Conservation (phyloP, 2,113 vertebrate species). For the Siniperca chuatsi region DNA sequence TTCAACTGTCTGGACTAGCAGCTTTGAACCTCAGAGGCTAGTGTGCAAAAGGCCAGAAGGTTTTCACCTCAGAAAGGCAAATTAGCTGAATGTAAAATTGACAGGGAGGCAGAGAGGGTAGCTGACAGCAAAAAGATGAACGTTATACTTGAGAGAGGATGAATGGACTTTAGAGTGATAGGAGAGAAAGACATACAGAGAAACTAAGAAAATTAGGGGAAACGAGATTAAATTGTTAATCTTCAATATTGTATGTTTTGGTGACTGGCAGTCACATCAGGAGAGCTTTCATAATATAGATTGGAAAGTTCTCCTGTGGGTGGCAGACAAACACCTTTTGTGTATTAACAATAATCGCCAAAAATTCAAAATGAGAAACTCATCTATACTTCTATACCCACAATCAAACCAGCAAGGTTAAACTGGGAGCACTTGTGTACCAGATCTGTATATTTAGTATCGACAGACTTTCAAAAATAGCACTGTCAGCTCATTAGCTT, state of each 20-base stretch:
- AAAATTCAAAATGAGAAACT: slow-evolving; percentile 2
- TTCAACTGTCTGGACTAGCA: slow-evolving; percentile 57
- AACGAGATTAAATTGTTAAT: background rate
- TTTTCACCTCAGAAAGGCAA: slow-evolving; percentile 41
- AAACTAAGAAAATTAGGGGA: background rate
- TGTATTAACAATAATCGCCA: background rate
- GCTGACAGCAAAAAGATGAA: background rate
- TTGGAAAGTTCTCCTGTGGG: background rate
- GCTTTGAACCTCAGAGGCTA: slow-evolving; percentile 48
- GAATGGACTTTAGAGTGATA: background rate
- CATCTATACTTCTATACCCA: background rate
- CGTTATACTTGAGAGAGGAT: background rate
- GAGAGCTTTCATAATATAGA: background rate
- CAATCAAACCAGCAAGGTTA: slow-evolving; percentile 1
- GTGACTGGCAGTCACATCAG: background rate
- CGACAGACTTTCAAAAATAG: background rate
- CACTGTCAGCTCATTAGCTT: slow-evolving; percentile 13
- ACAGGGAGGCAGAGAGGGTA: background rate
- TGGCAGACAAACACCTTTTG: background rate
- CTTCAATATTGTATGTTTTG: background rate
- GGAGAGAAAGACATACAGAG: background rate
- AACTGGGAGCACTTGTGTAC: background rate
- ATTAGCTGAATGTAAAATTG: slow-evolving; percentile 57
- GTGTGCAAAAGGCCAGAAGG: slow-evolving; percentile 43
- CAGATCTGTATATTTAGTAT: background rate